Base-by-base conservation (phyloP, 2,113 vertebrate species). In the Eubucco bourcierii region DNA sequence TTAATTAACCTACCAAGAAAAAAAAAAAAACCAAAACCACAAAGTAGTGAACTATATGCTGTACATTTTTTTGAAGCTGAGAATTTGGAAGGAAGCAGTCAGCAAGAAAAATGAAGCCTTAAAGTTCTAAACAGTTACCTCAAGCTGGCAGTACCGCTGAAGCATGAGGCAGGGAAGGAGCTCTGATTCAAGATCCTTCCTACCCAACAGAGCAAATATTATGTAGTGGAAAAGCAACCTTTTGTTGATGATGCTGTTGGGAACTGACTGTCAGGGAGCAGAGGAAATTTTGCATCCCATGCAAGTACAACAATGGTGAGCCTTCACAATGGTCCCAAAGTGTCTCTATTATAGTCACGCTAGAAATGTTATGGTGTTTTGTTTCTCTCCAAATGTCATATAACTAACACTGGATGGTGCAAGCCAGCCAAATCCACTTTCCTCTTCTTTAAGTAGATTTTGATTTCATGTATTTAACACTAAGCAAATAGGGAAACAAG, bases 101-200 rank as follows among this genome's bases (percentile, higher is more conserved):
- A 72, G 34, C 20, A 95, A 94, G 61, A 44, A 63, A 84, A 91
- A 90, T 0, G 33, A 95, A 88, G 76, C 39, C 76, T 55, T 65
- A 82, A 95, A 95, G 72, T 7, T 88, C 94, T 93, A 63, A 96
- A 55, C 27, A 92, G 68, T 92, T 93, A 95, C 91, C 77, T 95
- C 68, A 79, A 81, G 61, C 52, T 94, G 94, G 88, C 73, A 93
- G 83, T 66, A 70, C 90, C 24, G 24, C 66, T 64, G 71, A 29
- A 88, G 84, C 63, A 75, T 70, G 53, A 77, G 66, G 86, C 70
- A 95, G 90, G 80, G 94, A 1, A 58, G 71, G 88, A 94, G 76
- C 88, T 80, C 76, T 55, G 90, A 37, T 39, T 78, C 67, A 93
- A 88, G 91, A 95, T 90, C 88, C 94, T 95, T 92, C 79, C 92